phyloP scores from a whole-genome alignment of 2,113 vertebrate genomes.

The Carollia perspicillata region DNA sequence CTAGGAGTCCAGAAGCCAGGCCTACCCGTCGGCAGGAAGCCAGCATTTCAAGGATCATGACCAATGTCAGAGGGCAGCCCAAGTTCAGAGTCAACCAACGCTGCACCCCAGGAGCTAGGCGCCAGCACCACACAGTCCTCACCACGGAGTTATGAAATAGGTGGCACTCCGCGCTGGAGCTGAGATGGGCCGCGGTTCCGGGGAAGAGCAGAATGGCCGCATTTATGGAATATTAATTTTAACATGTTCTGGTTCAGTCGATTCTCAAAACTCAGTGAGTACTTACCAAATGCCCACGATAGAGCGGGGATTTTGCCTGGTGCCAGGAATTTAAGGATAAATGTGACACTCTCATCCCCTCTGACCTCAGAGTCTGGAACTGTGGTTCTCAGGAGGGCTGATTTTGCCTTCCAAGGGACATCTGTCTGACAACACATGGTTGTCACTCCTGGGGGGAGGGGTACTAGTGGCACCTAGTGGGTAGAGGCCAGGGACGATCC shows the following conservation, averaged over 20 bases:
- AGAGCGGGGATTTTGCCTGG: too few species aligned
- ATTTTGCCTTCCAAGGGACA: neutral
- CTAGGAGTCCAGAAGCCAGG: neutral
- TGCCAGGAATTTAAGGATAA: neutral
- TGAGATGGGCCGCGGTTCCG: neutral
- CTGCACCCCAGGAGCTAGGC: neutral
- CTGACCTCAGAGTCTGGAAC: neutral
- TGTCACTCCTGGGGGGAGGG: neutral
- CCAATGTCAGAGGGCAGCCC: neutral
- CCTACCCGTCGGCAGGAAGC: neutral
- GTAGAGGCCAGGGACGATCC: neutral
- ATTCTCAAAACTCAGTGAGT: neutral
- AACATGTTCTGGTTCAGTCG: neutral
- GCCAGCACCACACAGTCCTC: neutral
- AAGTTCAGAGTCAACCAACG: neutral
- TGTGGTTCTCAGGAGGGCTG: neutral
- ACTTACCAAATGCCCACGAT: neutral
- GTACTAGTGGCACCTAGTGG: too few species aligned
- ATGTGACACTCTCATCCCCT: neutral
- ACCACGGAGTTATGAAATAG: too few species aligned
- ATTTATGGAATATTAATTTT: neutral
- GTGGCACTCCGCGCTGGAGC: neutral
- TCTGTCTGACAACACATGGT: neutral
- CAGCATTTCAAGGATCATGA: neutral
- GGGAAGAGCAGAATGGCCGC: neutral